Conservation (phyloP, 1,140 invertebrate species). For the Probaryconus sp. region DNA sequence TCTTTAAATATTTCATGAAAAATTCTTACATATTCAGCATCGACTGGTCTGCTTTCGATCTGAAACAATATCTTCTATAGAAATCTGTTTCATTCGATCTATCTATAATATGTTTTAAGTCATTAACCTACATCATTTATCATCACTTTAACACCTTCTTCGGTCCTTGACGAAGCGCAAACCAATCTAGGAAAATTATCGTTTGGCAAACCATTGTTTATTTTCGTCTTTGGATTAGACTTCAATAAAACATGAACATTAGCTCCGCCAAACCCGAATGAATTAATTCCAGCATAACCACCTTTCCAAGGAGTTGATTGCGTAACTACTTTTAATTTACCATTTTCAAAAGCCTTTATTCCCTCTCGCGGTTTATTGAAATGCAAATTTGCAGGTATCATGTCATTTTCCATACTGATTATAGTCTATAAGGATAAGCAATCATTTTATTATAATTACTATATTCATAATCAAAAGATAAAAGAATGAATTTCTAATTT, state of each 20-base stretch:
- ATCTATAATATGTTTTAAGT: background rate
- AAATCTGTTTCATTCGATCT: background rate
- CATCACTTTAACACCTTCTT: slow-evolving; percentile 78
- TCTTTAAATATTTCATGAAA: slow-evolving; percentile 75
- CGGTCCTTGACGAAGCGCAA: slow-evolving; percentile 79
- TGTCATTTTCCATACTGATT: slow-evolving; percentile 81
- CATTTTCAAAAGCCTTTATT: slow-evolving; percentile 81
- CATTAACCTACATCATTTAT: slow-evolving; percentile 66
- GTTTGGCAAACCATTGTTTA: slow-evolving; percentile 37
- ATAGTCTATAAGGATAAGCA: too few relatives aligned
- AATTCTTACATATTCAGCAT: slow-evolving; percentile 76
- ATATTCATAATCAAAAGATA: too few relatives aligned
- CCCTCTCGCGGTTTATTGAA: slow-evolving; percentile 82
- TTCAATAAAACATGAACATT: slow-evolving; percentile 82
- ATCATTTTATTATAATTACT: too few relatives aligned
- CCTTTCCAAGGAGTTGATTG: slow-evolving; percentile 80
- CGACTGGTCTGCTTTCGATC: slow-evolving; percentile 49
- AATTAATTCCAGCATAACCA: slow-evolving; percentile 83
- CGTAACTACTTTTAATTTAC: slow-evolving; percentile 80
- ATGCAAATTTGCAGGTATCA: slow-evolving; percentile 84
- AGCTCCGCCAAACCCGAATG: slow-evolving; percentile 85
- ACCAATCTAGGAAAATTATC: slow-evolving; percentile 75
- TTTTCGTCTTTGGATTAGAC: slow-evolving; percentile 69
- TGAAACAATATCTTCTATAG: slow-evolving; percentile 22
- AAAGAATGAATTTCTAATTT: too few relatives aligned